phyloP scores from a whole-genome alignment of 2,797 vertebrate species.

The Malacoraja senta region DNA sequence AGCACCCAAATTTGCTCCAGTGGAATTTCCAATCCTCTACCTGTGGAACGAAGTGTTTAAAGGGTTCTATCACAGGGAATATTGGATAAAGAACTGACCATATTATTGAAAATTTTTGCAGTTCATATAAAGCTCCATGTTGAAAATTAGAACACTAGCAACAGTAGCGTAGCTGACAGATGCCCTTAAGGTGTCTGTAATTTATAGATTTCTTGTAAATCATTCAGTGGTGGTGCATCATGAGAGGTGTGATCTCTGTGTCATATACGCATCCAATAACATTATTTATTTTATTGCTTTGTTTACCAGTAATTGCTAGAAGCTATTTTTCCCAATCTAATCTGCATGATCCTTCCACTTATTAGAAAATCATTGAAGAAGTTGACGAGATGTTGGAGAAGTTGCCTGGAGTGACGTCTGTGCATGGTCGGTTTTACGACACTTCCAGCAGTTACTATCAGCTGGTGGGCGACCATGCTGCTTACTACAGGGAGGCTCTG shows the following conservation, averaged over 20 bases:
- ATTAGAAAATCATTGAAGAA: conserved; percentile 40
- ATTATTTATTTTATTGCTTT: background rate
- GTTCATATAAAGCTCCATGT: background rate
- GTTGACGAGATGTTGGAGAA: conserved; percentile 41
- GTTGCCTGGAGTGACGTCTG: conserved; percentile 39
- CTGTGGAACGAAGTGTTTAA: background rate
- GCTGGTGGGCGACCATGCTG: conserved; percentile 40
- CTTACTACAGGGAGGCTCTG: conserved; percentile 43
- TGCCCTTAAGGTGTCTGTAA: background rate
- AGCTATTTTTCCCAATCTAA: conserved; percentile 22
- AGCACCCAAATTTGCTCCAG: too few relatives aligned
- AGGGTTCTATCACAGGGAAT: background rate
- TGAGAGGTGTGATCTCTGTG: background rate
- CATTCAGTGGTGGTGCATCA: background rate
- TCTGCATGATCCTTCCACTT: background rate
- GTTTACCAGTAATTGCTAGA: background rate
- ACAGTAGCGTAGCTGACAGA: background rate
- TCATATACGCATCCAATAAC: background rate
- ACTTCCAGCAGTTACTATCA: conserved; percentile 41
- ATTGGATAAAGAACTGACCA: background rate
- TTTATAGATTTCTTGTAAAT: background rate
- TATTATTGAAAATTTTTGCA: background rate
- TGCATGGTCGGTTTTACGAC: conserved; percentile 42
- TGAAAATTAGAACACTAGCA: background rate
- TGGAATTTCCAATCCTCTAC: background rate